Evolutionary conservation across 1,140 invertebrate species (phyloP).

Genomic region (Mya arenaria): DNA sequence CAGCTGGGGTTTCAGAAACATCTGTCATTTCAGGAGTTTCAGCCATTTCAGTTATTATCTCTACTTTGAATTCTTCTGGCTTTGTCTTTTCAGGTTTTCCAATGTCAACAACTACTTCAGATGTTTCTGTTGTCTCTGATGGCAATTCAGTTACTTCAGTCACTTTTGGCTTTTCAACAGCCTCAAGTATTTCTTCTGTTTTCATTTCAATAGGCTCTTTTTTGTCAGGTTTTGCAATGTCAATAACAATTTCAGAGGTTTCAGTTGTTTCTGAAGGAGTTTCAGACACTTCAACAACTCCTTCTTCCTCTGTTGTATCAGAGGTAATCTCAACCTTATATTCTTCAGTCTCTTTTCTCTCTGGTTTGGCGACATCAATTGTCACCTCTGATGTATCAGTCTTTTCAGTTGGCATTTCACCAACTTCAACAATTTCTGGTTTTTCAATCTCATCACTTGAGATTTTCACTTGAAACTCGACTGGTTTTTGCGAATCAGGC

Average conservation of each 20-base stretch:
- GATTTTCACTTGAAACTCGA: neutral
- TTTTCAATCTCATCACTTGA: slow-evolving; percentile 32
- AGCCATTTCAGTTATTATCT: slow-evolving; percentile 31
- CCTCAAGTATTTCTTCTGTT: slow-evolving; percentile 58
- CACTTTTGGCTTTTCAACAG: slow-evolving; percentile 50
- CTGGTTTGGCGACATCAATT: slow-evolving; percentile 19
- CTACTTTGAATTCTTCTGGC: slow-evolving; percentile 42
- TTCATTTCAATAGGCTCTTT: slow-evolving; percentile 55
- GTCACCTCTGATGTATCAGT: slow-evolving; percentile 31
- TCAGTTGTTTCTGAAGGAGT: slow-evolving; percentile 34
- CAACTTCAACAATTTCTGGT: slow-evolving; percentile 26
- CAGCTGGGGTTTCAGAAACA: slow-evolving; percentile 33
- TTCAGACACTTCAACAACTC: slow-evolving; percentile 44
- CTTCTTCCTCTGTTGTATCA: slow-evolving; percentile 68
- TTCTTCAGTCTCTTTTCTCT: slow-evolving; percentile 19
- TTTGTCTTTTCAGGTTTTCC: slow-evolving; percentile 42
- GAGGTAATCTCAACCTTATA: slow-evolving; percentile 24
- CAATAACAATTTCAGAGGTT: slow-evolving; percentile 43
- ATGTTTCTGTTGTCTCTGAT: slow-evolving; percentile 31
- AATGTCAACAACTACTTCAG: slow-evolving; percentile 52
- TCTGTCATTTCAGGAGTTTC: slow-evolving; percentile 57
- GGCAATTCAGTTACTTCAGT: slow-evolving; percentile 49
- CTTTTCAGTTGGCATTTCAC: slow-evolving; percentile 8
- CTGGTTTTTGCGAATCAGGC: neutral
- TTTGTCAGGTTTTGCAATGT: slow-evolving; percentile 37